Evolutionary conservation across 2,113 vertebrate species (phyloP).

Genomic region (Columba livia): DNA sequence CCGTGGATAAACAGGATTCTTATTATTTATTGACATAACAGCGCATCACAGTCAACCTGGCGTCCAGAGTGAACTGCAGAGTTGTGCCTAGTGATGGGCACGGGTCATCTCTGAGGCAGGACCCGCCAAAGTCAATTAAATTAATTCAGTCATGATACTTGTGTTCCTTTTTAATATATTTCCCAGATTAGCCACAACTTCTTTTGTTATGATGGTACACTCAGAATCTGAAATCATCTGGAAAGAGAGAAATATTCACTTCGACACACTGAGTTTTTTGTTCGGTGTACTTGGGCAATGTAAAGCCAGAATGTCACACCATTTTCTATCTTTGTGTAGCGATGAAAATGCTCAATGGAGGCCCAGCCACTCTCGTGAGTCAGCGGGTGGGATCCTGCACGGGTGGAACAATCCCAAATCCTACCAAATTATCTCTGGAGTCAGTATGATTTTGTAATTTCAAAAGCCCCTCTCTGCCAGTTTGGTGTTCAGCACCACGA

Average conservation of each 20-base stretch:
- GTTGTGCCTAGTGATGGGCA: not conserved
- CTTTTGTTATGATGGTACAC: not conserved
- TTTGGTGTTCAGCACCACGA: not conserved
- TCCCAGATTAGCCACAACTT: not conserved
- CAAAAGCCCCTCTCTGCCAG: not conserved
- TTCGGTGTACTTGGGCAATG: not conserved
- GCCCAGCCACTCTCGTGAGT: not conserved
- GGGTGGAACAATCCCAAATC: not conserved
- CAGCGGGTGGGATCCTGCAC: not conserved
- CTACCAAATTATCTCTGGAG: not conserved
- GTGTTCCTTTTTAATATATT: not conserved
- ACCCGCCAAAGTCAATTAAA: not conserved
- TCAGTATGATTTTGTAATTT: not conserved
- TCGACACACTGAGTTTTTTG: not conserved
- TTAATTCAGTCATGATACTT: not conserved
- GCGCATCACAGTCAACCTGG: too few relatives aligned
- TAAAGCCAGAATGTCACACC: not conserved
- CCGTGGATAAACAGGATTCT: too few relatives aligned
- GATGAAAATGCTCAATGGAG: not conserved
- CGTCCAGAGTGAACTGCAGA: not conserved
- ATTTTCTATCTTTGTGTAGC: not conserved
- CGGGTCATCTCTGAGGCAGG: not conserved
- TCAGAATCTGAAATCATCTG: not conserved
- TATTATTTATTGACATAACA: too few relatives aligned
- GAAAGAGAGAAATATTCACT: not conserved